Percentiles rank a stretch among this genome's conserved stretches.
These are phyloP conservation scores for Dendrocincla fuliginosa DNA, from an alignment of 2,797 vertebrate species.

Conservation along the genomic window DNA sequence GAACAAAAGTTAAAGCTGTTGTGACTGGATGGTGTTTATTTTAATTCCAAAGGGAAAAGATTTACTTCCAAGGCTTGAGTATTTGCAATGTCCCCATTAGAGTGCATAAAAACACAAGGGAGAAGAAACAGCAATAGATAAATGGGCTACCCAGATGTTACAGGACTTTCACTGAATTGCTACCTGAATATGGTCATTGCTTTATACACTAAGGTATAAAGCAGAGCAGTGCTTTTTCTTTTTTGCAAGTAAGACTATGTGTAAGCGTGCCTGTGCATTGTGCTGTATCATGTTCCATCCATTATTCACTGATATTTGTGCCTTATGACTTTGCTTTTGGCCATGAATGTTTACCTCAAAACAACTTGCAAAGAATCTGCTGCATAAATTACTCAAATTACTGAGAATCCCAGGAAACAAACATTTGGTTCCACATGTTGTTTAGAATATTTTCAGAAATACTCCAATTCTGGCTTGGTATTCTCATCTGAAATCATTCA, in stretches of 20 bases:
- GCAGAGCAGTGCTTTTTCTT: not conserved
- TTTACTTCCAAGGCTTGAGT: not conserved
- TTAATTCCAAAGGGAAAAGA: not conserved
- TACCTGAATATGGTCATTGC: not conserved
- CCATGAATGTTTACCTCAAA: not conserved
- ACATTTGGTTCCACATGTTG: not conserved
- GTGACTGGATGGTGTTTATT: not conserved
- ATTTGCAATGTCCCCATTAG: not conserved
- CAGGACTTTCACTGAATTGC: not conserved
- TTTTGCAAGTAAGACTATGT: not conserved
- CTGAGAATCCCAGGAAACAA: not conserved
- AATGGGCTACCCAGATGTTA: not conserved
- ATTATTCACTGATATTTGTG: not conserved
- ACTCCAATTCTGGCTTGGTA: not conserved
- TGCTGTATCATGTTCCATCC: not conserved
- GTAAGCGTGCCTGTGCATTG: not conserved
- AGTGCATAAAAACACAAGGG: not conserved
- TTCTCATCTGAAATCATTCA: constrained; percentile 5
- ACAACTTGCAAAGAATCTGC: not conserved
- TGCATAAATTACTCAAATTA: not conserved
- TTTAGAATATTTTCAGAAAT: not conserved
- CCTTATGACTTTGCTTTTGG: not conserved
- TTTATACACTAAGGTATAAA: not conserved
- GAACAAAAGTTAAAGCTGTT: not conserved
- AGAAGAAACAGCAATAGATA: not conserved